Evolutionary conservation across 2,113 vertebrate species (phyloP).

Genomic region (Noctilio leporinus): DNA sequence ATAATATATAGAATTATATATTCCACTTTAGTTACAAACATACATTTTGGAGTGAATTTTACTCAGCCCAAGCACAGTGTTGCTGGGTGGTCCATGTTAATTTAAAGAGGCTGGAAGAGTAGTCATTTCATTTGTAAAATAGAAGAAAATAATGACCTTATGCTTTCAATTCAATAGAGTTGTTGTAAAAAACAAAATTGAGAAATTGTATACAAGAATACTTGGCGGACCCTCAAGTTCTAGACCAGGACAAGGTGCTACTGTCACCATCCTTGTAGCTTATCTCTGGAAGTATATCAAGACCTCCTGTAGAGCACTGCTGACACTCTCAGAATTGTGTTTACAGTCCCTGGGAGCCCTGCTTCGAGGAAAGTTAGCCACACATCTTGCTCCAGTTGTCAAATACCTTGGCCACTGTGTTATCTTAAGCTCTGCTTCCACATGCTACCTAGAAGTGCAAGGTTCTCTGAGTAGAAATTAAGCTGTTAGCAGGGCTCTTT

Average conservation of each 20-base stretch:
- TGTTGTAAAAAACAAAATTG: background rate
- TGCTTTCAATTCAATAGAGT: background rate
- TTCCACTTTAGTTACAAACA: background rate
- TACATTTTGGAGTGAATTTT: background rate
- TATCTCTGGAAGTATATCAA: background rate
- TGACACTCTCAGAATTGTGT: background rate
- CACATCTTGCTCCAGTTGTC: background rate
- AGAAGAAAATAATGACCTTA: background rate
- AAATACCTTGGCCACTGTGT: background rate
- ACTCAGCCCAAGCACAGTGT: no score
- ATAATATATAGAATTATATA: background rate
- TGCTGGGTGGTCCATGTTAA: background rate
- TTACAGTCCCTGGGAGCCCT: background rate
- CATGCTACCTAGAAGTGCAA: background rate
- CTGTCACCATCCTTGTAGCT: background rate
- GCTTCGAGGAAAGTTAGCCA: background rate
- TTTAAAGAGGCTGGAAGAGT: background rate
- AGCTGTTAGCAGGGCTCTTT: background rate
- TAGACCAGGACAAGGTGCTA: background rate
- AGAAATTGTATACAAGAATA: background rate
- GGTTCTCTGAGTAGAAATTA: background rate
- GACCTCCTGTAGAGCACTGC: background rate
- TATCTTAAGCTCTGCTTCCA: slow-evolving; percentile 21
- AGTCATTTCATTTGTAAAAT: background rate
- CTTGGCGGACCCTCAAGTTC: background rate